Evolutionary conservation across 2,888 invertebrate genomes (phyloP), one percentile per base, ranked within the genome.

Genomic region (Blomia tropicalis): DNA sequence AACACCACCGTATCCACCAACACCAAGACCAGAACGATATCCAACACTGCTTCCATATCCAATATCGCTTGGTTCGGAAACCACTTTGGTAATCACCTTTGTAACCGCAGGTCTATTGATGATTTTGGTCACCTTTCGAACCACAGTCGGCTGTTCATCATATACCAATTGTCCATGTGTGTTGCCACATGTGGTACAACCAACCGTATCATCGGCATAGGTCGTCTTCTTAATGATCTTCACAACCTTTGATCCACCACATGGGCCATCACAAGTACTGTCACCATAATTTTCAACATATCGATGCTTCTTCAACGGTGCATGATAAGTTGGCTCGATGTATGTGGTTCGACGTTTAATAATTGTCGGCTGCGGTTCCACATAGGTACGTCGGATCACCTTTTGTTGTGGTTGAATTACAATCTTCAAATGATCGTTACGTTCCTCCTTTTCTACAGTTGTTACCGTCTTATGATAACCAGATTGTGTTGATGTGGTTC

Each of bases 221-320:
- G 56, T 56, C 11, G 56, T 56, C 23, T 56, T 56, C 30, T 56
- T 56, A 5, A 56, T 56, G 23, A 30, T 23, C 29, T 56, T 56
- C n/a, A 56, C 29, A 4, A 56, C 29, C 29, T 56, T 2, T 2
- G 56, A 56, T n/a, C 56, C 56, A 56, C 56, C 56, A 27, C 51
- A 47, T 11, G 51, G 51, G 7, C 51, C 51, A 19, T 27, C 27
- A 27, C 51, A 47, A n/a, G 14, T n/a, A 41, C 41, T n/a, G 7
- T 19, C 51, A 25, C 51, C 51, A 27, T 47, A 47, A n/a, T 27
- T 47, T 11, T 47, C 51, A 14, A 47, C 51, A n/a, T 47, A 47
- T 22, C 51, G 51, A 11, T 25, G 23, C 51, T 22, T 47, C 27
- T 47, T 47, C 7, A 11, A 27, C 51, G n/a, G 7, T n/a, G 22